Base-by-base conservation (phyloP, 2,888 invertebrate genomes). In the Trachelus stipa region DNA sequence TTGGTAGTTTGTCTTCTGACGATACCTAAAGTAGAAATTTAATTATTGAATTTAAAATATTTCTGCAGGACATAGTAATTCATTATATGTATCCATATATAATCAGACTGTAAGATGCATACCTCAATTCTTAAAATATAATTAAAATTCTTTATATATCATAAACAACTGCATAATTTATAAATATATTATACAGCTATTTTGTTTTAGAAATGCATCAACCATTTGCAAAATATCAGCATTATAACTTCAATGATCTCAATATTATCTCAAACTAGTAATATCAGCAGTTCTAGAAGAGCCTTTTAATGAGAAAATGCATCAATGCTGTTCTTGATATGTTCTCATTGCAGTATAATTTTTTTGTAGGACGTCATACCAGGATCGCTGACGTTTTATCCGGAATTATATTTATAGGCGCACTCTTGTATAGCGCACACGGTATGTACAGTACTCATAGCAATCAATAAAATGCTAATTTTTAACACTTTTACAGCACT, bases 1-100 rank as follows among this genome's bases (percentile, higher is more conserved):
- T 95, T 11, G 95, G 94, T 82, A 95, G 91, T 85, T 93, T 94
- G 88, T 95, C 95, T 88, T 95, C 94, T 85, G 93, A 92, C 76
- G 94, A 93, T 79, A 95, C 93, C 95, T 95, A 89, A 76, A 88
- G 73, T 23, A 56, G 9, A 56, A 56, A 56, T 9, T 2, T 56
- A 56, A 23, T 23, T 2, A 56, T 23, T 56, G 9, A 23, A 56
- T 56, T 23, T 1, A 56, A 56, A 56, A 74, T 30, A 74, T 74
- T 74, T 34, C 37, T 71, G n/a, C 15, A 71, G 12, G 3, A 31
- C 2, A 71, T 30, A 74, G 37, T n/a, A 35, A 74, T 74, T 74
- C 12, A 34, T 34, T 30, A 74, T 9, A 34, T 12, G 23, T 34
- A n/a, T 74, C n/a, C 35, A 34, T 34, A 37, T 12, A 74, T 74